Conservation (phyloP, 1,140 invertebrate species). For the Drosophila prosaltans region DNA sequence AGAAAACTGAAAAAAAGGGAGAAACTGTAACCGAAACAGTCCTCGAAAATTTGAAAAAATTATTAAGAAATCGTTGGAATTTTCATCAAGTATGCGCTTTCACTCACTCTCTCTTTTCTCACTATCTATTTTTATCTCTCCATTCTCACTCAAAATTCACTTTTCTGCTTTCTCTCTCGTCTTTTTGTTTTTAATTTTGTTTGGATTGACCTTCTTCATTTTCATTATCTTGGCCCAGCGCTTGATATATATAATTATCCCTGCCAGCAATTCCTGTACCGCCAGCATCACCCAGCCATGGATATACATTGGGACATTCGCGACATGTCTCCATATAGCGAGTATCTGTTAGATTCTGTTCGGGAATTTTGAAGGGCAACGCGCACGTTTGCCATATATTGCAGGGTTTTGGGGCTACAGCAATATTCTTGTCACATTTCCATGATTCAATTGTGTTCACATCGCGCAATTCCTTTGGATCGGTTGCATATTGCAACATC, state of each 20-base stretch:
- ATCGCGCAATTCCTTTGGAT: conserved; percentile 89
- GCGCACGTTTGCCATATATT: conserved; percentile 93
- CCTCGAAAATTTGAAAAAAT: too few relatives aligned
- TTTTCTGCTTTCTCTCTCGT: neutral
- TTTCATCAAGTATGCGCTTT: too few relatives aligned
- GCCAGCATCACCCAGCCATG: conserved; percentile 88
- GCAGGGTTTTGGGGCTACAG: conserved; percentile 88
- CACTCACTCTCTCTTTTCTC: neutral
- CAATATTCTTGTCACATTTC: conserved; percentile 90
- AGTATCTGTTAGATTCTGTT: conserved; percentile 90
- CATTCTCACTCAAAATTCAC: neutral
- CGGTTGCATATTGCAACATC: conserved; percentile 94
- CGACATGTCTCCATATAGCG: conserved; percentile 94
- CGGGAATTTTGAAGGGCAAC: conserved; percentile 89
- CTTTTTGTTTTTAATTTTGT: conserved; percentile 5
- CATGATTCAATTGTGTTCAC: conserved; percentile 89
- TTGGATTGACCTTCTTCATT: neutral
- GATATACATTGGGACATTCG: conserved; percentile 90
- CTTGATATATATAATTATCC: conserved; percentile 89
- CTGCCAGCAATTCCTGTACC: conserved; percentile 90
- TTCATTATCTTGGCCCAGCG: neutral
- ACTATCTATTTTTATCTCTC: neutral
- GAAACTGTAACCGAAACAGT: too few relatives aligned
- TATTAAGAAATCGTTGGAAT: neutral
- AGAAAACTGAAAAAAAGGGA: too few relatives aligned